Base-by-base conservation (phyloP, 2,888 invertebrate species). In the Doris montereyensis region DNA sequence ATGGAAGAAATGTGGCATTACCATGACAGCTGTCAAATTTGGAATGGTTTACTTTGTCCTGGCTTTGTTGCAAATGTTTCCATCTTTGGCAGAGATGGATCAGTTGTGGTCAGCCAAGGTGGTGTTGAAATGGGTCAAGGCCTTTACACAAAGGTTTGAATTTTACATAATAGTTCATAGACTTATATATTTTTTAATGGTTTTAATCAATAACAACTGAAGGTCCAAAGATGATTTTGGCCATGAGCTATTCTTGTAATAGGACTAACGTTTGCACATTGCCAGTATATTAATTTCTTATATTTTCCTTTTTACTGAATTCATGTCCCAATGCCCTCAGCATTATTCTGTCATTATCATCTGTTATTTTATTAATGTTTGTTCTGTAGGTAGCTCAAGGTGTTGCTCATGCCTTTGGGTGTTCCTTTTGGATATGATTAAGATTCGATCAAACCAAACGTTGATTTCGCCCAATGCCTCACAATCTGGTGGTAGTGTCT, bases 81-180 rank as follows among this genome's bases (percentile, higher is more conserved):
- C 52, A 93, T 96, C 26, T 90, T 88, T 80, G 85, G 85, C 35
- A 76, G 81, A 1, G 92, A 91, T 32, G 92, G 91, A 34, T 86
- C 89, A 0, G 95, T 96, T 0, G 93, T 94, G 0, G 91, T 96
- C 5, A 91, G 93, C 0, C 95, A 95, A 79, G 90, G 89, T 3
- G 92, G 91, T 0, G 86, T 91, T 34, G 92, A 92, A 84, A 89
- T 90, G 86, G 96, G 96, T 0, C 96, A 96, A 92, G 96, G 96
- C 5, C 93, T 95, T 41, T 95, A 95, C 83, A 95, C 95, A 0
- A 96, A 95, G 92, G 93, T 92, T n/a, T n/a, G n/a, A n/a, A n/a
- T n/a, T n/a, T n/a, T n/a, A n/a, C n/a, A n/a, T n/a, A n/a, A n/a
- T n/a, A n/a, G n/a, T n/a, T n/a, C n/a, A n/a, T n/a, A n/a, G n/a